Conservation (phyloP, 1,140 invertebrate species). For the Megalonaias nervosa region DNA sequence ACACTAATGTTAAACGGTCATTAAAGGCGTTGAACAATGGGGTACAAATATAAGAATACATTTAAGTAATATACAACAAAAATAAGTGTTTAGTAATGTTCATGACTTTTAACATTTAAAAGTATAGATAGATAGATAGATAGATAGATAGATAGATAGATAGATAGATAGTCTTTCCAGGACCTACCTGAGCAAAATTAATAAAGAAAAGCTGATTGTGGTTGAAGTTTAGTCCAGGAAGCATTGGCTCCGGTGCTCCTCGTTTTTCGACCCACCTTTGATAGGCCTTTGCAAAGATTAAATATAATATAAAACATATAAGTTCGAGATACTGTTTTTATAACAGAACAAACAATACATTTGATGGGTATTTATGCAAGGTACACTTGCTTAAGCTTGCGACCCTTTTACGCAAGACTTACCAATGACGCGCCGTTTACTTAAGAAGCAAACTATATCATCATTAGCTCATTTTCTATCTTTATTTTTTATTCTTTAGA, state of each 20-base stretch:
- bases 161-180: background rate
- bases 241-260: background rate
- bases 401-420: no score
- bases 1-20: background rate
- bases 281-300: background rate
- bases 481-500: no score
- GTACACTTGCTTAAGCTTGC: no score
- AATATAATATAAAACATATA: background rate
- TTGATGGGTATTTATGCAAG: no score
- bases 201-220: conserved; percentile 8
- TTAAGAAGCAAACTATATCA: no score
- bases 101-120: no score
- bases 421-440: no score
- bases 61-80: background rate
- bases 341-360: background rate
- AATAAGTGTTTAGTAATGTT: background rate
- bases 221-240: background rate
- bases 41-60: background rate
- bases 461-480: no score
- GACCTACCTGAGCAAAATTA: conserved; percentile 5
- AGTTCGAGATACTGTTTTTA: background rate
- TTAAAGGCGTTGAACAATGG: background rate
- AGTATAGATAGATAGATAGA: background rate
- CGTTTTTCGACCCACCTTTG: background rate
- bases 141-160: background rate